Percentiles rank a stretch among this genome's conserved stretches.
Conservation (phyloP, 2,113 vertebrate species). For the Corvus hawaiiensis region DNA sequence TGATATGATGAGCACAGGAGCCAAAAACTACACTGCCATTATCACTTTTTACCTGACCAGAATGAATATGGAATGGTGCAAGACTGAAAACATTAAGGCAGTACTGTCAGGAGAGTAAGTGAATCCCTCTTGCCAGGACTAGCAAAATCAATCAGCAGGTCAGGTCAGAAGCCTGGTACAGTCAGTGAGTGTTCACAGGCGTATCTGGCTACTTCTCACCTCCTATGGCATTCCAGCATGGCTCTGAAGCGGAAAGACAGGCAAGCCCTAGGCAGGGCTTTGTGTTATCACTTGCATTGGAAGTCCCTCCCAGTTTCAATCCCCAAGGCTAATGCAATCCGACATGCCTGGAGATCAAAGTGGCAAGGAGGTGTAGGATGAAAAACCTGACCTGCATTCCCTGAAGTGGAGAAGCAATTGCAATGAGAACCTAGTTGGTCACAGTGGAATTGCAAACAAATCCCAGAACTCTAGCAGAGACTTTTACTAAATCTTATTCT, state of each 20-base stretch:
- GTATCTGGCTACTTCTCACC: neutral
- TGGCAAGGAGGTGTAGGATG: neutral
- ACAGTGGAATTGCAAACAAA: neutral
- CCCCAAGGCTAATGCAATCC: neutral
- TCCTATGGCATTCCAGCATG: neutral
- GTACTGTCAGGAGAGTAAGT: neutral
- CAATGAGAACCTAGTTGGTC: neutral
- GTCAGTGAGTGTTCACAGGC: neutral
- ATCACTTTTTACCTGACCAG: neutral
- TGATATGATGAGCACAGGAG: neutral
- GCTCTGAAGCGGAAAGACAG: neutral
- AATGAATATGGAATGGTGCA: neutral
- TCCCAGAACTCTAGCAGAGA: neutral
- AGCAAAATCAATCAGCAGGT: neutral
- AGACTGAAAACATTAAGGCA: neutral
- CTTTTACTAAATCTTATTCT: neutral
- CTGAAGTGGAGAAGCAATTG: neutral
- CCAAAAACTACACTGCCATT: neutral
- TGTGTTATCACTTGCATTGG: conserved; percentile 5
- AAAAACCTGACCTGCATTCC: conserved; percentile 20
- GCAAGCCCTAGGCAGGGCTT: neutral
- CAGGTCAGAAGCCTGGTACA: neutral
- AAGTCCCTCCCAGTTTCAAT: neutral
- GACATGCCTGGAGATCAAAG: conserved; percentile 16
- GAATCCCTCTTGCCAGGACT: neutral